Evolutionary conservation across 2,797 vertebrate species (phyloP).

Genomic region (Oophaga sylvatica): DNA sequence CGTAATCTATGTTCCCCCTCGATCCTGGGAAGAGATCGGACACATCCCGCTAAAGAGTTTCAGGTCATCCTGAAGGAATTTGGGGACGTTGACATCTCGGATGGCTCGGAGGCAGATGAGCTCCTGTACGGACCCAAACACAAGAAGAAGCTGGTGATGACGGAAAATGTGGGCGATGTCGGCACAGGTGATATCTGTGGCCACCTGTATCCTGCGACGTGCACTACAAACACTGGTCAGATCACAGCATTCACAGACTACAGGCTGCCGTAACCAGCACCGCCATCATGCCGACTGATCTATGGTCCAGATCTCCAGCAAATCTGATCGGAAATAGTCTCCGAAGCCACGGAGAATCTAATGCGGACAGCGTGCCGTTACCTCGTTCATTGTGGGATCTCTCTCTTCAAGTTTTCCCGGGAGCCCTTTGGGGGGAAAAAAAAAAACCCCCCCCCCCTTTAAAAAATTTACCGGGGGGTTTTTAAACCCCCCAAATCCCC

Average conservation of each 20-base stretch:
- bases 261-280: not conserved
- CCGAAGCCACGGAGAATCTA: not conserved
- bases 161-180: too few species aligned
- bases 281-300: not conserved
- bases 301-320: not conserved
- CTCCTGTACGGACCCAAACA: slow-evolving; percentile 74
- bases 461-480: slow-evolving; percentile 90
- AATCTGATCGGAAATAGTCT: not conserved
- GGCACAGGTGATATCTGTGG: not conserved
- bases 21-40: slow-evolving; percentile 91
- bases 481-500: too few species aligned
- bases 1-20: slow-evolving; percentile 82
- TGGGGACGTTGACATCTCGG: slow-evolving; percentile 88
- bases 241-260: not conserved
- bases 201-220: not conserved
- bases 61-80: slow-evolving; percentile 92
- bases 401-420: slow-evolving; percentile 93
- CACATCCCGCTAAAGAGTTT: slow-evolving; percentile 89
- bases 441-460: too few species aligned
- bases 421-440: too few species aligned
- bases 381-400: slow-evolving; percentile 89
- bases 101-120: slow-evolving; percentile 90
- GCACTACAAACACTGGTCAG: too few species aligned
- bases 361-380: slow-evolving; percentile 53
- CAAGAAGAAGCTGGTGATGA: too few species aligned